Conservation (phyloP, 2,888 invertebrate species). For the Prosopocoilus inquinatus region DNA sequence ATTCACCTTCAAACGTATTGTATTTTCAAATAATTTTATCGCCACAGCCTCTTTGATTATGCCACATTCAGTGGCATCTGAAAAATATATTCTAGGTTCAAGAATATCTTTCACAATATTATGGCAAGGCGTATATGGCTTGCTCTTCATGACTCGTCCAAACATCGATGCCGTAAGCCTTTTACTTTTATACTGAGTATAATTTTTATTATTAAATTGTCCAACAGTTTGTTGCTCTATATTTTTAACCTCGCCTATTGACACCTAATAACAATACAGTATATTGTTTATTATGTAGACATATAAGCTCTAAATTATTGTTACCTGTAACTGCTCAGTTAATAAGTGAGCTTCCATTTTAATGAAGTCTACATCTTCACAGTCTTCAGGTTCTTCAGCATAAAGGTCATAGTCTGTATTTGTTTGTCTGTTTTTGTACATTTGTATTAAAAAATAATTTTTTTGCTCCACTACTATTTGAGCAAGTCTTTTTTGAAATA, state of each 20-base stretch:
- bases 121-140: neutral
- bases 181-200: slow-evolving; percentile 3
- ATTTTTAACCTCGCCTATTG: neutral
- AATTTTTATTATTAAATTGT: slow-evolving; percentile 20
- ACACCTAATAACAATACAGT: neutral
- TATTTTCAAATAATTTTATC: slow-evolving; percentile 4
- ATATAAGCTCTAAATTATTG: neutral
- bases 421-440: neutral
- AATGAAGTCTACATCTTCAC: slow-evolving; percentile 3
- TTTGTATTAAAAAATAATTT: neutral
- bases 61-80: slow-evolving; percentile 21
- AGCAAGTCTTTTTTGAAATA: neutral
- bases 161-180: slow-evolving; percentile 10
- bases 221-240: slow-evolving; percentile 7
- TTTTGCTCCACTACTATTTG: neutral
- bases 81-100: neutral
- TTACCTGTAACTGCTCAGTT: neutral
- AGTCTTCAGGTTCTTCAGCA: neutral
- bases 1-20: slow-evolving; percentile 2
- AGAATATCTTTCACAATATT: slow-evolving; percentile 8
- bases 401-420: neutral
- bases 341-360: neutral
- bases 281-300: neutral
- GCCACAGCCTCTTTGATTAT: slow-evolving; percentile 16
- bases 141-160: slow-evolving; percentile 7